phyloP scores from a whole-genome alignment of 2,888 invertebrate species.

The Drosophila helvetica region DNA sequence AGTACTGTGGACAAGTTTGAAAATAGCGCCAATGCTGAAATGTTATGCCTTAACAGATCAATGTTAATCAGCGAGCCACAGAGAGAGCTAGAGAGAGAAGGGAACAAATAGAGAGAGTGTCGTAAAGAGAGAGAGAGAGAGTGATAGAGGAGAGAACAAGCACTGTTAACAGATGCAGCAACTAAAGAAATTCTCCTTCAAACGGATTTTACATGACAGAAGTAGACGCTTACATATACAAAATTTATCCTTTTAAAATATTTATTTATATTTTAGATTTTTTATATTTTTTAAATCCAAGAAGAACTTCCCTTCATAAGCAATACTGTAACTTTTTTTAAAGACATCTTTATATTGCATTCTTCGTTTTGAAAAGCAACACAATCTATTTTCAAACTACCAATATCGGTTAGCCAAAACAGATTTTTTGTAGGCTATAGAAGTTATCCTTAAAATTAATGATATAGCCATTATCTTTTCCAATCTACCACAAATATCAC shows the following conservation, averaged over 20 bases:
- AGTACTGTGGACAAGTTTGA: constrained; percentile 14
- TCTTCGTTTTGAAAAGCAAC: too few relatives aligned
- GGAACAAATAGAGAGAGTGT: neutral
- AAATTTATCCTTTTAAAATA: too few relatives aligned
- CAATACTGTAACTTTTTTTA: too few relatives aligned
- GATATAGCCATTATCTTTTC: neutral
- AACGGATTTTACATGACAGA: neutral
- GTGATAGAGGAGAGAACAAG: neutral
- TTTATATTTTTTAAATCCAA: too few relatives aligned
- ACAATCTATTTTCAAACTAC: too few relatives aligned
- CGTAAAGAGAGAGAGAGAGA: neutral
- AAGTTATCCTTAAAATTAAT: too few relatives aligned
- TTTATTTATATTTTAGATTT: too few relatives aligned
- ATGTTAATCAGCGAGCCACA: neutral
- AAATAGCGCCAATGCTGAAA: constrained; percentile 20
- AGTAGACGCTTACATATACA: too few relatives aligned
- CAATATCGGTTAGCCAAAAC: too few relatives aligned
- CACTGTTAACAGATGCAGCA: neutral
- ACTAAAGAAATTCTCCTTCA: neutral
- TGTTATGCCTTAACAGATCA: neutral
- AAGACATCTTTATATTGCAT: too few relatives aligned
- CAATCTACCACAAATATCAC: neutral
- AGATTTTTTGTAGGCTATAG: too few relatives aligned
- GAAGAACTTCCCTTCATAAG: too few relatives aligned
- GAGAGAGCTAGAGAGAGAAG: constrained; percentile 6